phyloP scores from a whole-genome alignment of 1,140 invertebrate genomes.

The Ridgeia piscesae region DNA sequence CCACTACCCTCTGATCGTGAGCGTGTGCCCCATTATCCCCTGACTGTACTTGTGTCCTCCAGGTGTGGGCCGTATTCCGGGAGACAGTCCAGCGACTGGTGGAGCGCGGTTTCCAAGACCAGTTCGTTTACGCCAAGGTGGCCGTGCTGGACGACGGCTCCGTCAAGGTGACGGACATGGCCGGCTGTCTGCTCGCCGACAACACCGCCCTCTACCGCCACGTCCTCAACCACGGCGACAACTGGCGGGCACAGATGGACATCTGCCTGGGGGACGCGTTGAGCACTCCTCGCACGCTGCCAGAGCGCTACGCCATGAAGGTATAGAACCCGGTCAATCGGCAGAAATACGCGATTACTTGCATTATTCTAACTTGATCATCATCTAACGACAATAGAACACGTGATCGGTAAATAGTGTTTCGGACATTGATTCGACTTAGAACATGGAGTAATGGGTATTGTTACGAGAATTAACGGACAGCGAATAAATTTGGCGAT shows the following conservation, averaged over 20 bases:
- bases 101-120: conserved; percentile 9
- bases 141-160: not conserved
- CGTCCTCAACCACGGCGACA: conserved; percentile 16
- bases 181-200: not conserved
- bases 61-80: conserved; percentile 18
- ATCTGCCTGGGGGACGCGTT: not conserved
- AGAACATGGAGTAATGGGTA: too few relatives aligned
- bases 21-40: not conserved
- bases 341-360: too few relatives aligned
- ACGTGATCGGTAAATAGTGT: too few relatives aligned
- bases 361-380: too few relatives aligned
- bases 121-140: conserved; percentile 9
- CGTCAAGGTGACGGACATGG: conserved; percentile 1
- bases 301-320: conserved; percentile 3
- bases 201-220: conserved; percentile 9
- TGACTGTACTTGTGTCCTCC: not conserved
- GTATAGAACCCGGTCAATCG: not conserved
- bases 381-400: too few relatives aligned
- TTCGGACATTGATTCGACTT: too few relatives aligned
- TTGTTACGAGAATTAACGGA: too few relatives aligned
- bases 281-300: not conserved
- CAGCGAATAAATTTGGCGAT: too few relatives aligned
- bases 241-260: conserved; percentile 8
- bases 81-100: conserved; percentile 9
- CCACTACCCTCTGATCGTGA: not conserved